A percentile compares a stretch with the other conserved stretches of the same genome.
Evolutionary conservation across 2,113 vertebrate species (phyloP).

Genomic region (Microtus oregoni): DNA sequence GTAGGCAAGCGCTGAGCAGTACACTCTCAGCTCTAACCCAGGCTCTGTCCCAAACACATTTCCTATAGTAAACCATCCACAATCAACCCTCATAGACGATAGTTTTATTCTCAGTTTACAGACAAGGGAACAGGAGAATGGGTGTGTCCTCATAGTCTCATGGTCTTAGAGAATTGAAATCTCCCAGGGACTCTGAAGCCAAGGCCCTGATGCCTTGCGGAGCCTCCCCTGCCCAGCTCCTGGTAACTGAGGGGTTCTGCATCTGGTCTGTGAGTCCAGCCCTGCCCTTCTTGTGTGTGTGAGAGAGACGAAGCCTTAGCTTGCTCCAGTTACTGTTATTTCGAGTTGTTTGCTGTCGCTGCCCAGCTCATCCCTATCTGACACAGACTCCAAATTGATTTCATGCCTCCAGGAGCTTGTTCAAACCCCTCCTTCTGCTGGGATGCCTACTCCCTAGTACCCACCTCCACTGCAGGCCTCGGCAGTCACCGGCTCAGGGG

Average conservation of each 20-base stretch:
- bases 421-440: constrained; percentile 23
- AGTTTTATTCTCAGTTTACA: neutral
- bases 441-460: neutral
- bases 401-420: constrained; percentile 34
- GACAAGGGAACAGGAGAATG: neutral
- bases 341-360: constrained; percentile 55
- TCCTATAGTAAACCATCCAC: neutral
- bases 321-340: constrained; percentile 43
- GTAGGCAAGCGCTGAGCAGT: neutral
- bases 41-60: constrained; percentile 44
- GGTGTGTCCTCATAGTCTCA: neutral
- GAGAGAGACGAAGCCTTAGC: neutral
- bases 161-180: neutral
- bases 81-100: neutral
- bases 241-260: neutral
- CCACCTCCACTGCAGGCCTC: neutral
- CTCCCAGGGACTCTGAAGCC: neutral
- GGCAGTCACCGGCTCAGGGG: rapidly evolving
- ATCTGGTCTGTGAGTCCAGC: neutral
- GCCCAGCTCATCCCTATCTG: constrained; percentile 32
- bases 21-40: neutral
- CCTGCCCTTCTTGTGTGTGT: neutral
- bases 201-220: neutral
- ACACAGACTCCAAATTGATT: constrained; percentile 70
- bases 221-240: no score